Evolutionary conservation across 2,113 vertebrate genomes (phyloP), one percentile per base, ranked within the genome.

Genomic region (Rostratula benghalensis): DNA sequence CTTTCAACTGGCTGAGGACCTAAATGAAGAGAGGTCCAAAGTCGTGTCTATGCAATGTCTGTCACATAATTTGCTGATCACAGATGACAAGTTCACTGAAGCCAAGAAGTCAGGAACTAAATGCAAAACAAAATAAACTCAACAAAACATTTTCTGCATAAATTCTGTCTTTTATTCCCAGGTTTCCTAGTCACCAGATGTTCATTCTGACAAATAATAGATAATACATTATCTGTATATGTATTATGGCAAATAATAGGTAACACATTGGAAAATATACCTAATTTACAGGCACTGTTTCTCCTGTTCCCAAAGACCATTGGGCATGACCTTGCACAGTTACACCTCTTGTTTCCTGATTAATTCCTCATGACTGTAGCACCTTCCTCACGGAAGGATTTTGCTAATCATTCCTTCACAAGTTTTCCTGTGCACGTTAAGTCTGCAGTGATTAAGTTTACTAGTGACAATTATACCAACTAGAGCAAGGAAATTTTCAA

Each of bases 51-150:
- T 63, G 30, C n/a, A 39, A 35, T 5, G 4, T 48, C 51, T 77
- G 21, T 88, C 83, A 60, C 0, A 0, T 78, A 39, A 14, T 77
- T 84, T 1, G 2, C 48, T 89, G 79, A 69, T 92, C 65, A 50
- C 74, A 89, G 27, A 50, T 79, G 91, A 87, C 81, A 89, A 87
- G 78, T 76, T 91, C 87, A 84, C 35, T 87, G 74, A 76, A 76
- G 53, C 54, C 65, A 89, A 46, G 16, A 51, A 87, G 27, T 60
- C 77, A 87, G 41, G 84, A 93, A 45, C 50, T 60, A 69, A 87
- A 76, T 2, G 7, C 31, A 39, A 15, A 84, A 11, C 11, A 63
- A 67, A 70, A 56, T 45, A 54, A 91, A 25, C 11, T 69, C 45
- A 33, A 21, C 21, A 64, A 16, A 81, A 16, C 4, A 37, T 22